Evolutionary conservation across 1,140 invertebrate genomes (phyloP), one percentile per base, ranked within the genome.

Genomic region (Sycophila sp.): DNA sequence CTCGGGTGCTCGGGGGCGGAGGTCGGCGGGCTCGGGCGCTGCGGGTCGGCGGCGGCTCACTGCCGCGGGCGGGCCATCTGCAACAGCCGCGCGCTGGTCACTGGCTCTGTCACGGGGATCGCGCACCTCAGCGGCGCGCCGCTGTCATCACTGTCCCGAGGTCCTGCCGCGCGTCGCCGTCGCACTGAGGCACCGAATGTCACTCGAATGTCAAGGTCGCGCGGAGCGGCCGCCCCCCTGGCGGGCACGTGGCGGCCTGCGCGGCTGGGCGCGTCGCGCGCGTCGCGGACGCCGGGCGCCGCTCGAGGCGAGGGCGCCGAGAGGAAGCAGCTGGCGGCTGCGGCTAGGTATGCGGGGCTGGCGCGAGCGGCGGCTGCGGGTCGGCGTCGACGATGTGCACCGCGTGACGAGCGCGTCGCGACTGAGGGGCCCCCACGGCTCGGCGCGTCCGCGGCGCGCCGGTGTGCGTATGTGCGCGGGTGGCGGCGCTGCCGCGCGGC

Each of bases 361-460:
- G 66, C 47, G 47, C 67, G 69, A 38, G 47, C 73, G 51, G 56
- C 72, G n/a, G n/a, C n/a, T n/a, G 76, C 66, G 56, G 73, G 65
- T 64, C 75, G 72, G 73, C 74, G 47, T 67, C 53, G 51, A 81
- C 81, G 81, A 82, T 75, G 75, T 81, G 75, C 80, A 83, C 83
- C 83, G 84, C 80, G 83, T 84, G 85, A 83, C 80, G 83, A 83
- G 82, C 84, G 85, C 85, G 85, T 85, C 85, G 83, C 85, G 82
- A 86, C 85, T 86, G 83, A 86, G 77, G 80, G 74, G 72, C 71
- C 70, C 75, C 77, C 72, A 72, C 76, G 76, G 76, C 71, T 38
- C 38, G 66, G 38, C 53, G 40, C 63, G 60, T 59, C 66, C 59
- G 65, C 38, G 40, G 62, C 63, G 65, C 67, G 45, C 10, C 45